Evolutionary conservation across 2,113 vertebrate species (phyloP).

Genomic region (Chlorodrepanis virens): DNA sequence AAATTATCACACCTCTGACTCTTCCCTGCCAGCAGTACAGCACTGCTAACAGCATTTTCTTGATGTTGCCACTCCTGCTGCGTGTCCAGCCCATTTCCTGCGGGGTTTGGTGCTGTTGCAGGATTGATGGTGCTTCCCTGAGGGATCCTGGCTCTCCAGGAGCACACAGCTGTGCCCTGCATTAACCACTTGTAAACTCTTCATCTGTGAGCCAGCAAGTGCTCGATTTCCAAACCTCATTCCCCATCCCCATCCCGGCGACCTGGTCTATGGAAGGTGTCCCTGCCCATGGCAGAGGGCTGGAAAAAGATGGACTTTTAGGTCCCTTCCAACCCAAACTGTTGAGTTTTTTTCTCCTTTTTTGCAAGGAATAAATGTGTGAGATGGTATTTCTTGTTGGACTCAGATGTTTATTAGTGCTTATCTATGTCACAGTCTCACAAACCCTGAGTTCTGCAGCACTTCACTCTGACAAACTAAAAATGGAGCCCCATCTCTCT

Average conservation of each 20-base stretch:
- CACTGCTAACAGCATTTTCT: not conserved
- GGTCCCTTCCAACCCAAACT: not conserved
- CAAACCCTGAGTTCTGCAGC: not conserved
- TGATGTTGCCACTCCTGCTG: not conserved
- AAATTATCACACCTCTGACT: not conserved
- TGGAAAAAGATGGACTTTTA: not conserved
- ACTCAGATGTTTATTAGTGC: not conserved
- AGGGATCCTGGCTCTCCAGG: not conserved
- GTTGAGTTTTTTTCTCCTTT: not conserved
- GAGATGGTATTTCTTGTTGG: not conserved
- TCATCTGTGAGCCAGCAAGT: not conserved
- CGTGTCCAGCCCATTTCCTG: not conserved
- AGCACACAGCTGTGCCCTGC: not conserved
- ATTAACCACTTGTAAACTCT: not conserved
- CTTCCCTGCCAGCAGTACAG: not conserved
- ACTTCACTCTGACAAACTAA: not conserved
- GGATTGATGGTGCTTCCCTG: not conserved
- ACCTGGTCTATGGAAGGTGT: fast-evolving
- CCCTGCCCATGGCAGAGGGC: not conserved
- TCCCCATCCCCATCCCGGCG: not conserved
- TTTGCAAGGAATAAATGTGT: not conserved
- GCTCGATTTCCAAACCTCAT: not conserved
- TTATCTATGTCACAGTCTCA: not conserved
- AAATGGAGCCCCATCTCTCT: not conserved
- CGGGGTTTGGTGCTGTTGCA: not conserved